Evolutionary conservation across 1,140 invertebrate species (phyloP), one percentile per base, ranked within the genome.

Genomic region (Pogonomyrmex barbatus): DNA sequence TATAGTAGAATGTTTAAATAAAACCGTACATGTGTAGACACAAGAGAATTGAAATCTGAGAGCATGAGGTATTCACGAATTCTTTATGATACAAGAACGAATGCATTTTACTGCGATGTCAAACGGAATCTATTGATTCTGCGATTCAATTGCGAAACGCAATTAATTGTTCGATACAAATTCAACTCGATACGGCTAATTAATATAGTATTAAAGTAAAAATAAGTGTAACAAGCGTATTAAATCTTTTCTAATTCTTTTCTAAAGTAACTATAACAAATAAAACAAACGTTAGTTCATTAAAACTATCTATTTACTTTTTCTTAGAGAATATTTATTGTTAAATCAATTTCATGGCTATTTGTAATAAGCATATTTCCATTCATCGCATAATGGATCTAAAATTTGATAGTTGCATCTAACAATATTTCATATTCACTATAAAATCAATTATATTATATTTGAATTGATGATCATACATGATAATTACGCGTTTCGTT

Each of bases 111-210:
- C 14, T 81, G 24, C 24, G 50, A 81, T 70, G 50, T 68, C 77
- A 81, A 81, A 81, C 12, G 36, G 63, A 45, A 56, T 81, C 17
- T 56, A 33, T 70, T 50, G 54, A n/a, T 70, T 50, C 4, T 67
- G 39, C 65, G n/a, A 81, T 70, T 56, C 24, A 24, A 81, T 81
- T 50, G 4, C 10, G 45, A 42, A 58, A 42, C 54, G 63, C 24
- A 45, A 52, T 56, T 24, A 9, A 52, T 33, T 47, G 6, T 39
- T n/a, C 54, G 45, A 81, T 42, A 52, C 62, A 30, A 78, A 60
- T 45, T 78, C 65, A 77, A 78, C 14, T 54, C n/a, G 2, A 70
- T 14, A 14, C 10, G 24, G 4, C 14, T 81, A 70, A 81, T 14
- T 39, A 14, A 45, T 70, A 24, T 36, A 30, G 4, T 45, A n/a